Evolutionary conservation across 2,888 invertebrate genomes (phyloP), one percentile per base, ranked within the genome.

Genomic region (Spisula subtruncata): DNA sequence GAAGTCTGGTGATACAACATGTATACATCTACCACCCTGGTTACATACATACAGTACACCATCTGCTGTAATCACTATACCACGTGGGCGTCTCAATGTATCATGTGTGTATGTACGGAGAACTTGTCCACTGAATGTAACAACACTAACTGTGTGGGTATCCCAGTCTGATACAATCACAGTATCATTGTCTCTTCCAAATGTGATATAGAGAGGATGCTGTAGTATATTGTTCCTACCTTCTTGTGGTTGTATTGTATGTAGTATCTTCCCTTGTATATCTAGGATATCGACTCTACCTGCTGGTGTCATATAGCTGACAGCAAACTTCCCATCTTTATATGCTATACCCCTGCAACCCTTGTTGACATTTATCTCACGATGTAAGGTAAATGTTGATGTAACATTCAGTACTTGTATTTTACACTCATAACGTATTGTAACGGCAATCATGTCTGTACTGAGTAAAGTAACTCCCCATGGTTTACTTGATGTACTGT

Each of bases 41-140:
- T 32, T 82, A 56, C 56, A 56, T 20, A 56, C 82, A 54, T 56
- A 54, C 56, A 82, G 32, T 18, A 29, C 16, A 56, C 82, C 82
- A 54, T 32, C 29, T 18, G 0, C 8, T 82, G 82, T 82, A 12
- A 56, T 16, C 25, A 51, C 20, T 2, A 82, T 4, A 14, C 82
- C 82, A 54, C 54, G 12, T 25, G 54, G 54, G 1, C 32, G 6
- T 1, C 16, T 20, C 12, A 54, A 35, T n/a, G 20, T 5, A 20
- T 56, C 56, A 20, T 56, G 56, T 56, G 0, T 16, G 20, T 56
- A 82, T 32, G 54, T 56, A 1, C 18, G 16, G 16, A 82, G 54
- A 16, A 82, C 1, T 25, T 82, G 46, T 29, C 82, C 54, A 32
- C 32, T 32, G 56, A 54, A 82, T 32, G 51, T 32, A 56, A 32